Percentiles rank a stretch among this genome's conserved stretches.
Conservation (phyloP, 2,113 vertebrate genomes). For the Cervus canadensis region DNA sequence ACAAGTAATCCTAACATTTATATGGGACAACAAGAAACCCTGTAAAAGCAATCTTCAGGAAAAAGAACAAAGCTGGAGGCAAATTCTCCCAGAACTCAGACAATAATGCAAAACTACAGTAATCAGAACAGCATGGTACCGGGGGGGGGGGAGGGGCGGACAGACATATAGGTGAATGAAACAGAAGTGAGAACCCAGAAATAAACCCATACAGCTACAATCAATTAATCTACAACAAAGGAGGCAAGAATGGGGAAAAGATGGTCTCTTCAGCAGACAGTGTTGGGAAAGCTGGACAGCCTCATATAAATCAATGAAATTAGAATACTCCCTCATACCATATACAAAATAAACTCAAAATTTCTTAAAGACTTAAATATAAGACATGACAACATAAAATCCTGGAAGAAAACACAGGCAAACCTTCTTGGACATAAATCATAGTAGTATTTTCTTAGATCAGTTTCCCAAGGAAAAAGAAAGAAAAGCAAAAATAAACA, state of each 20-base stretch:
- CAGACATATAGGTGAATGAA: background rate
- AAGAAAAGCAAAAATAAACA: background rate
- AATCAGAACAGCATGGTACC: background rate
- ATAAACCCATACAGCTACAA: background rate
- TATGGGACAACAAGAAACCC: background rate
- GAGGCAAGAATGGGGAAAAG: background rate
- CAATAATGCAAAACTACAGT: background rate
- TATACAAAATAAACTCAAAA: background rate
- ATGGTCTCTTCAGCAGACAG: background rate
- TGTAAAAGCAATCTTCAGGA: background rate
- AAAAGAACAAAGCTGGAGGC: background rate
- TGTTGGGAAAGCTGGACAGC: background rate
- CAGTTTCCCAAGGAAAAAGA: background rate
- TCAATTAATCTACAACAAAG: background rate
- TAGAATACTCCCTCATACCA: background rate
- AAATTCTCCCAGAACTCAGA: background rate
- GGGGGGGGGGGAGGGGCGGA: too few relatives aligned
- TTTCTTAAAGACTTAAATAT: background rate
- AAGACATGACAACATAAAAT: background rate
- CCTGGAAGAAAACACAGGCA: background rate
- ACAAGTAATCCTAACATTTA: background rate
- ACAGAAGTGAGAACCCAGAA: background rate
- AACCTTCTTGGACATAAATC: background rate
- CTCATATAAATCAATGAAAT: background rate
- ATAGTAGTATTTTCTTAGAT: background rate